Conservation (phyloP, 2,113 vertebrate genomes). For the Damaliscus lunatus region DNA sequence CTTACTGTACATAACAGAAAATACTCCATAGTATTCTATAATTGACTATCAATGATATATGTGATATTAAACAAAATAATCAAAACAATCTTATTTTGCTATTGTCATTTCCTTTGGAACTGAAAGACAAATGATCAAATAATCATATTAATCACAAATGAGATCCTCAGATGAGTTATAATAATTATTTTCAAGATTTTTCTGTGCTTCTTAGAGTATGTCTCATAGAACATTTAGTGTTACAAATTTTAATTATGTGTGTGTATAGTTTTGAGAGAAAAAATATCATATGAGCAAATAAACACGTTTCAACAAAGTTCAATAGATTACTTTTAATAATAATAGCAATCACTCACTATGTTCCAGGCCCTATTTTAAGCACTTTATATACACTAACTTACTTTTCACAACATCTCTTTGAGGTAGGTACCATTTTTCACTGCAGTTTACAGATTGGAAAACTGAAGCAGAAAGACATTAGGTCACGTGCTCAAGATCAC, state of each 20-base stretch:
- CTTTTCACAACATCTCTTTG: not conserved
- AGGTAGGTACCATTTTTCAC: not conserved
- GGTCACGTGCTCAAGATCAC: not conserved
- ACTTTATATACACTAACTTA: not conserved
- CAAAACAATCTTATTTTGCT: not conserved
- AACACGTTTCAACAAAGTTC: not conserved
- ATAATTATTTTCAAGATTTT: not conserved
- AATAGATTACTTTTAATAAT: not conserved
- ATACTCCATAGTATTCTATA: not conserved
- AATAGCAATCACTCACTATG: not conserved
- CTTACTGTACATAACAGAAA: not conserved
- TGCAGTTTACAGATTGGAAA: not conserved
- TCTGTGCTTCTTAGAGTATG: not conserved
- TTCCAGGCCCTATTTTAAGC: not conserved
- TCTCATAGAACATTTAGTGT: not conserved
- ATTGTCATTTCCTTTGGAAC: not conserved
- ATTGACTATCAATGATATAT: not conserved
- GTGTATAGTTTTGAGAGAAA: not conserved
- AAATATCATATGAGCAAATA: not conserved
- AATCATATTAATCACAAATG: not conserved
- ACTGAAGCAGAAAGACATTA: not conserved
- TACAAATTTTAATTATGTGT: not conserved
- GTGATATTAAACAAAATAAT: not conserved
- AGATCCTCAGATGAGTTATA: not conserved
- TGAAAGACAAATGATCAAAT: not conserved